A percentile compares a stretch with the other conserved stretches of the same genome.
These are phyloP conservation scores for Plutomurus gul DNA, from an alignment of 1,140 invertebrate species.

Conservation along the genomic window DNA sequence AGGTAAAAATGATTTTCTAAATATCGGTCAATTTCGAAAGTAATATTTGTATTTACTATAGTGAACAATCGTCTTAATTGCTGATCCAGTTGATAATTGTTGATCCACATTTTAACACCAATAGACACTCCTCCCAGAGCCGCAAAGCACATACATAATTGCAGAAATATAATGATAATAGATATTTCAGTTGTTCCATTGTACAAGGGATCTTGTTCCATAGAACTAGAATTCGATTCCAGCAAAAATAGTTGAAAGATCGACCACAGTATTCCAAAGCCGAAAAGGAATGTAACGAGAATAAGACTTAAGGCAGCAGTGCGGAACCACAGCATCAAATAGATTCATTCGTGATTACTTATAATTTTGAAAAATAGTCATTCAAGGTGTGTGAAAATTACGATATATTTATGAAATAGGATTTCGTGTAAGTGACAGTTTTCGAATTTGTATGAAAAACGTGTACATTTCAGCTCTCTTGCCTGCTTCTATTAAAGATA, in stretches of 20 bases:
- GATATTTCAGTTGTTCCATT: constrained; percentile 40
- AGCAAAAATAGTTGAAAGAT: neutral
- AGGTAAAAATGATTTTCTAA: neutral
- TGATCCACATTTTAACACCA: constrained; percentile 41
- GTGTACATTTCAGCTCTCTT: too few relatives aligned
- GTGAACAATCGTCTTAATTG: constrained; percentile 34
- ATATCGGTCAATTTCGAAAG: neutral
- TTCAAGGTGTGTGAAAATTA: too few relatives aligned
- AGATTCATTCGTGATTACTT: neutral
- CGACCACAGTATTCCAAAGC: neutral
- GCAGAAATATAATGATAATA: constrained; percentile 26
- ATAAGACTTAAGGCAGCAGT: neutral
- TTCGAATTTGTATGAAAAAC: too few relatives aligned
- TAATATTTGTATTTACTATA: neutral
- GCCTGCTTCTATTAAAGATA: too few relatives aligned
- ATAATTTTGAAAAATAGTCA: too few relatives aligned
- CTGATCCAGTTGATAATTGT: constrained; percentile 51
- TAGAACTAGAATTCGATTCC: neutral
- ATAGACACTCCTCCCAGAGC: constrained; percentile 31
- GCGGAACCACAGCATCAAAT: neutral
- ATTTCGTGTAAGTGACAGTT: too few relatives aligned
- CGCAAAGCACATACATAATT: neutral
- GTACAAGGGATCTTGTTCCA: constrained; percentile 33
- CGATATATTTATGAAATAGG: too few relatives aligned
- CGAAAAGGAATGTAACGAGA: neutral